Evolutionary conservation across 1,140 invertebrate genomes (phyloP).

Genomic region (Nymphalis io): DNA sequence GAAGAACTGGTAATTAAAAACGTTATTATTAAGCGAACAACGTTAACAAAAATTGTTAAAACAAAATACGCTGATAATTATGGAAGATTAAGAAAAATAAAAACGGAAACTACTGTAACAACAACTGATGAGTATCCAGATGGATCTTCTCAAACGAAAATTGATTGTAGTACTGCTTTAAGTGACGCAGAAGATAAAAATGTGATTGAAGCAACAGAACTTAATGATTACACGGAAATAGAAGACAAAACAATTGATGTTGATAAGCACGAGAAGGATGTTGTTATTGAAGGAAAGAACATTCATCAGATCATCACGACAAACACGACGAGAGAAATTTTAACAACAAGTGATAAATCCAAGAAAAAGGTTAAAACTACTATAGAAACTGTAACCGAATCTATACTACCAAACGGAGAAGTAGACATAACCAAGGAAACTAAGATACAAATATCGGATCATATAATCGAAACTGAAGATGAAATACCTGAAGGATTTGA

Average conservation of each 20-base stretch:
- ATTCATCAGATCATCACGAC: conserved; percentile 69
- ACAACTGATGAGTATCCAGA: conserved; percentile 77
- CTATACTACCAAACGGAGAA: conserved; percentile 61
- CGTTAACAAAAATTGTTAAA: conserved; percentile 64
- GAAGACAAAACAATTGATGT: conserved; percentile 63
- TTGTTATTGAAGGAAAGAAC: conserved; percentile 62
- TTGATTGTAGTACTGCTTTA: conserved; percentile 62
- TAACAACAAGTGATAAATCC: conserved; percentile 54
- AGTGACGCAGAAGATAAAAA: conserved; percentile 56
- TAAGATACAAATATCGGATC: conserved; percentile 69
- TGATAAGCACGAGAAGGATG: conserved; percentile 60
- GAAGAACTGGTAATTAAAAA: conserved; percentile 62
- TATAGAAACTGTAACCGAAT: conserved; percentile 71
- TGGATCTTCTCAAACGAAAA: conserved; percentile 68
- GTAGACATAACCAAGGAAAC: conserved; percentile 76
- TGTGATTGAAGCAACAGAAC: conserved; percentile 49
- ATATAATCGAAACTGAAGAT: conserved; percentile 46
- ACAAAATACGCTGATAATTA: conserved; percentile 66
- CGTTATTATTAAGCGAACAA: conserved; percentile 62
- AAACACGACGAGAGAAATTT: conserved; percentile 71
- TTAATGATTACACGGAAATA: conserved; percentile 59
- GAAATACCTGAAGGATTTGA: conserved; percentile 62
- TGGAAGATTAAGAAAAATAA: conserved; percentile 65
- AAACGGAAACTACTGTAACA: conserved; percentile 65
- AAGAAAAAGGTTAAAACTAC: conserved; percentile 75